Conservation (phyloP, 2,888 invertebrate species). For the Erebia aethiops region DNA sequence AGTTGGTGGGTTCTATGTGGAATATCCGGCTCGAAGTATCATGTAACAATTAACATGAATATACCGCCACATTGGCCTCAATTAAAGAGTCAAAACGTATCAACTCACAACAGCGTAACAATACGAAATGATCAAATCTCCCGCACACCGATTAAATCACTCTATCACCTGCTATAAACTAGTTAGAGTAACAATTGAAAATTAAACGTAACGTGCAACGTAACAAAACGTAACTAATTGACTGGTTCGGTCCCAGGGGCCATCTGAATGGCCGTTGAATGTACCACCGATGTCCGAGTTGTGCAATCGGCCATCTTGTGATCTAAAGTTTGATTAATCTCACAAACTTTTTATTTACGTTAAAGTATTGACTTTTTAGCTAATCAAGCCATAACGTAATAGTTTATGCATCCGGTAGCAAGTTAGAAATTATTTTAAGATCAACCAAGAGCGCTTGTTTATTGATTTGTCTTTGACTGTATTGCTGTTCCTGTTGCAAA, state of each 20-base stretch:
- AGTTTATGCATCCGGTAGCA: too few species aligned
- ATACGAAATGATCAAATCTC: slow-evolving; percentile 8
- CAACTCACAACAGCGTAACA: neutral
- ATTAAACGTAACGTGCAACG: slow-evolving; percentile 13
- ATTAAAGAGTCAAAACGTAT: slow-evolving; percentile 1
- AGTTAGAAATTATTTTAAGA: too few species aligned
- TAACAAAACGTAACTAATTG: slow-evolving; percentile 20
- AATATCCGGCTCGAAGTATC: neutral
- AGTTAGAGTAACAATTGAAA: slow-evolving; percentile 14
- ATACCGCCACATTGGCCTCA: slow-evolving; percentile 1
- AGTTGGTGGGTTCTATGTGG: neutral
- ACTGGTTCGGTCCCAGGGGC: neutral
- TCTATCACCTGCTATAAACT: slow-evolving; percentile 8
- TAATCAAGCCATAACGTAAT: neutral
- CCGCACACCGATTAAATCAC: slow-evolving; percentile 7
- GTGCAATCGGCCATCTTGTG: neutral
- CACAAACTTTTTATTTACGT: neutral
- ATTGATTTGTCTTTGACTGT: too few species aligned
- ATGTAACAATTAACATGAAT: neutral
- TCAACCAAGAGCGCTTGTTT: too few species aligned
- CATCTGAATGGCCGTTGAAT: neutral
- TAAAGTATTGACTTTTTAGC: neutral
- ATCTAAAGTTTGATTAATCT: neutral
- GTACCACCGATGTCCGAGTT: slow-evolving; percentile 2
- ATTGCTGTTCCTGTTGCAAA: too few species aligned